phyloP scores from a whole-genome alignment of 1,140 invertebrate species.

The Pristionchus pacificus region DNA sequence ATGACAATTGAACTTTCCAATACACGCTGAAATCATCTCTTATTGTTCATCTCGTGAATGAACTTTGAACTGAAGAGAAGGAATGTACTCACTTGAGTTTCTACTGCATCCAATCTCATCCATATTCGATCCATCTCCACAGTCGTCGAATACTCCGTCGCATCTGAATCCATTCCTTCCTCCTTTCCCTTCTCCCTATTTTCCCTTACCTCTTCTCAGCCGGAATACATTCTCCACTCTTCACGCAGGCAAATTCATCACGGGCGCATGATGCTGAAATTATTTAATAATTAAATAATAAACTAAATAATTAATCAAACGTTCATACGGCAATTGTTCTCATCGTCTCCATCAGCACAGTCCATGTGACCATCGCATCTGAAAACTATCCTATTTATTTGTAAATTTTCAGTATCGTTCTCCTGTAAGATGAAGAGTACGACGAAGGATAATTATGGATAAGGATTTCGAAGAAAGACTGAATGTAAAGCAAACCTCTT shows the following conservation, averaged over 20 bases:
- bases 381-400: not conserved
- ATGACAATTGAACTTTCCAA: constrained; percentile 34
- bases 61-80: not conserved
- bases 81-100: constrained; percentile 28
- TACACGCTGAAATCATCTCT: constrained; percentile 27
- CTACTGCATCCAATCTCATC: constrained; percentile 38
- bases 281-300: not conserved
- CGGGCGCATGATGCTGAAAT: constrained; percentile 36
- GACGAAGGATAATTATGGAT: not conserved
- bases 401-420: too few relatives aligned
- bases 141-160: constrained; percentile 36
- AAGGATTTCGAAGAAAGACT: not conserved
- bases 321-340: constrained; percentile 43
- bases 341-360: constrained; percentile 40
- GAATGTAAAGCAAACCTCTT: constrained; percentile 17
- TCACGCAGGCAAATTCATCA: constrained; percentile 40
- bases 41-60: not conserved
- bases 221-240: constrained; percentile 31
- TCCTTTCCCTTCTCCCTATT: not conserved
- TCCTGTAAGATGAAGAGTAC: too few relatives aligned
- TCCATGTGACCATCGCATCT: constrained; percentile 38
- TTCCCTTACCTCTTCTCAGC: constrained; percentile 25
- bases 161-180: constrained; percentile 11
- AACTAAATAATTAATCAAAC: not conserved
- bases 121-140: constrained; percentile 35